Base-by-base conservation (phyloP, 2,113 vertebrate species). In the Motacilla alba region DNA sequence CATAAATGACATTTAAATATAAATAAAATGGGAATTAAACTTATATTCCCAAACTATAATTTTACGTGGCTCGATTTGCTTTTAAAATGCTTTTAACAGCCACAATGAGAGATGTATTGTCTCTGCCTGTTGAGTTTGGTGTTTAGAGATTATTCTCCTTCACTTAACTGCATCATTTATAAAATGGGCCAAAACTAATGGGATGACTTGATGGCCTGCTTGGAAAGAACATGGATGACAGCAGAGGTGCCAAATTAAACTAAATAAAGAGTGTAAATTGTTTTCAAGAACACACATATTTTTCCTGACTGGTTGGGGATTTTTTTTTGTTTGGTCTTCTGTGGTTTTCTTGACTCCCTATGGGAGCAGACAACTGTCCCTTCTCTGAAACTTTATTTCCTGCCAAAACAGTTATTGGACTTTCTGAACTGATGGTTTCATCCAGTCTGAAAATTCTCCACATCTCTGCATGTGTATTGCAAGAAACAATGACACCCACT, bases 1-100 rank as follows among this genome's bases (percentile, higher is more conserved):
- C 91, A 83, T 92, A 96, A 95, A 80, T 47, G 78, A 53, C 21
- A 58, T 75, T 95, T 88, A 87, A 78, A 74, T 80, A 72, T 16
- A 83, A 89, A 78, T 91, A 67, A 91, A 87, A 84, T 74, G 41
- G 15, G 55, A 94, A 93, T 90, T 76, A 85, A 81, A 52, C n/a
- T 88, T 79, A 23, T 37, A 81, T 66, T 94, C 50, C 63, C 37
- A 44, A 85, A 15, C 7, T 35, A 18, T 60, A 20, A 44, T 86
- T 90, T 94, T 77, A 85, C 58, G 62, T 10, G 37, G 52, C 47
- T 93, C 67, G 15, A 89, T 83, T 94, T 95, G 63, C 41, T 95
- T 88, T 92, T 50, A 60, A 93, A 96, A 83, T 37, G 88, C 52
- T 77, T 90, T 94, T 75, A 90, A 81, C 28, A 53, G 60, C 52